Evolutionary conservation across 2,888 invertebrate genomes (phyloP).

Genomic region (Euspilapteryx auroguttella): DNA sequence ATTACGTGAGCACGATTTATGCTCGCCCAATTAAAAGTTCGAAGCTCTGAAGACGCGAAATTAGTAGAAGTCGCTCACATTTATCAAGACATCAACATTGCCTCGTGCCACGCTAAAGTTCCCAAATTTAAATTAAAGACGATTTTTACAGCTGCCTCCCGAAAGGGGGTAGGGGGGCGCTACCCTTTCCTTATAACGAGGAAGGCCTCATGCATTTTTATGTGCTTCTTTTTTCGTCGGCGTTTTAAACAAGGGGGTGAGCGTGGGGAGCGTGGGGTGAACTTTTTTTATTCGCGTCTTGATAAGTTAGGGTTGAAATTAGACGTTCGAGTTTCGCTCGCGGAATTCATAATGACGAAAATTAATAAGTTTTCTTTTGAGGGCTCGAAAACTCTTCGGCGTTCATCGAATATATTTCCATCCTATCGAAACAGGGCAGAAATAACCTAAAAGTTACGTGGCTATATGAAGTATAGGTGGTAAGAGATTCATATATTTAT

Average conservation of each 20-base stretch:
- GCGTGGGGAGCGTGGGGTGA: constrained; percentile 48
- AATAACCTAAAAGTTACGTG: too few relatives aligned
- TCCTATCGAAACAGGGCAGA: too few relatives aligned
- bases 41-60: constrained; percentile 47
- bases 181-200: constrained; percentile 64
- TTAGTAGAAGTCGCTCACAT: constrained; percentile 56
- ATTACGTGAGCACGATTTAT: constrained; percentile 49
- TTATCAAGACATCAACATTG: constrained; percentile 60
- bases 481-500: too few relatives aligned
- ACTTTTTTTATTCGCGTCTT: constrained; percentile 63
- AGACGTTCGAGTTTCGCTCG: constrained; percentile 62
- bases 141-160: constrained; percentile 61
- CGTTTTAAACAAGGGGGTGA: constrained; percentile 64
- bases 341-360: constrained; percentile 62
- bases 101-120: constrained; percentile 54
- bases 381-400: constrained; percentile 31
- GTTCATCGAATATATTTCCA: constrained; percentile 17
- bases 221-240: constrained; percentile 64
- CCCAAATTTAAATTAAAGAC: constrained; percentile 63
- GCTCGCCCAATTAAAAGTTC: constrained; percentile 56
- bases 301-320: constrained; percentile 64
- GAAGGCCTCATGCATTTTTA: constrained; percentile 65
- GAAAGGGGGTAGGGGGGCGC: constrained; percentile 34
- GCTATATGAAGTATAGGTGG: too few relatives aligned
- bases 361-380: constrained; percentile 61